These are phyloP conservation scores for Galagoides demidoff DNA, from an alignment of 2,797 vertebrate species.

Conservation along the genomic window DNA sequence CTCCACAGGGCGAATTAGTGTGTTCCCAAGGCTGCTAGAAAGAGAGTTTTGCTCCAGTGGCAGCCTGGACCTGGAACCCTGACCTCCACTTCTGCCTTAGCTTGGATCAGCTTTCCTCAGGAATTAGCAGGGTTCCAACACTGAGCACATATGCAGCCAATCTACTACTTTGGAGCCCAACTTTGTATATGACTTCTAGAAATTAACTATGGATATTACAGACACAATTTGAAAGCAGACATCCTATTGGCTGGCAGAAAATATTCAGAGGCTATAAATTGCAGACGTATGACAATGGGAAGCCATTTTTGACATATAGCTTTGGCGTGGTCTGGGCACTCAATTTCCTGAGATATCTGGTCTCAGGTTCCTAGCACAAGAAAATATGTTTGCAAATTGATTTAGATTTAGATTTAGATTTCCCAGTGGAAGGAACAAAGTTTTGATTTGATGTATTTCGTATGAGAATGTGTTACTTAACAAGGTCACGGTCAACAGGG, in stretches of 20 bases:
- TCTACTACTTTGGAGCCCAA: background rate
- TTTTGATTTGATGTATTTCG: background rate
- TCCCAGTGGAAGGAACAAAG: background rate
- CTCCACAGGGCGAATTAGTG: background rate
- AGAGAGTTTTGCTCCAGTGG: rapidly evolving
- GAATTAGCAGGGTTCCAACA: background rate
- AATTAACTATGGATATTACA: background rate
- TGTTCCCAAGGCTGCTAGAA: rapidly evolving
- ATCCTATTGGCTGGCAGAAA: background rate
- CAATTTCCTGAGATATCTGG: background rate
- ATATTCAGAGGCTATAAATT: background rate
- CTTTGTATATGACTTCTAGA: background rate
- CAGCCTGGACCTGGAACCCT: rapidly evolving
- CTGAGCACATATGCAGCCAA: rapidly evolving
- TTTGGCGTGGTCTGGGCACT: background rate
- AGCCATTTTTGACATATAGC: background rate
- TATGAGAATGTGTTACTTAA: background rate
- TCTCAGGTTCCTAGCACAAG: background rate
- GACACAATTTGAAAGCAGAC: background rate
- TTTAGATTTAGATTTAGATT: background rate
- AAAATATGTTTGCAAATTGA: background rate
- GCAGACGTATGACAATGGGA: background rate
- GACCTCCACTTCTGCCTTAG: background rate
- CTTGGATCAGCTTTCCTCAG: background rate
- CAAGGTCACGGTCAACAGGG: constrained; percentile 3